A percentile compares a stretch with the other conserved stretches of the same genome.
Conservation (phyloP, 30 jellyfish, hydroid and myxozoan genomes). For the Nemopilema nomurai region DNA sequence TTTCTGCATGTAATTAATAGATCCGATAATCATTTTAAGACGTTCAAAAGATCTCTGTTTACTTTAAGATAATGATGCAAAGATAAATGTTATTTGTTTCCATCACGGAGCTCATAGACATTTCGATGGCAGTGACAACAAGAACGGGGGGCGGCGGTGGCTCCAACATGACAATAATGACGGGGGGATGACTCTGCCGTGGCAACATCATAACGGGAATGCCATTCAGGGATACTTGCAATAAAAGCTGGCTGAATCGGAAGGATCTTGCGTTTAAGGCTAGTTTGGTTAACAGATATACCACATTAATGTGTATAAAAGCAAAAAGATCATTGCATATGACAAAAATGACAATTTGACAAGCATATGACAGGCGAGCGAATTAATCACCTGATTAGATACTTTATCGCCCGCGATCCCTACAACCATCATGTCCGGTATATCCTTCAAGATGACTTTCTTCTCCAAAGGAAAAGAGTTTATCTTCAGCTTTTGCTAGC, state of each 20-base stretch:
- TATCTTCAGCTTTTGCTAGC: neutral
- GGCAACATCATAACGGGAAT: too few relatives aligned
- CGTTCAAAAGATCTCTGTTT: too few relatives aligned
- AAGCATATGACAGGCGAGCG: neutral
- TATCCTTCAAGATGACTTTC: neutral
- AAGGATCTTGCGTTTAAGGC: neutral
- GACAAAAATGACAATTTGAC: neutral
- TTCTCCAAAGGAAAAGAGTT: neutral
- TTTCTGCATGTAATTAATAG: too few relatives aligned
- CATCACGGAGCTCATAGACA: too few relatives aligned
- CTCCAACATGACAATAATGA: too few relatives aligned
- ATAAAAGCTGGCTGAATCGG: neutral
- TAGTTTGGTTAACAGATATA: neutral
- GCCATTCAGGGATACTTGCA: neutral
- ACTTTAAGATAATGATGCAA: too few relatives aligned
- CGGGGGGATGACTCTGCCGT: too few relatives aligned
- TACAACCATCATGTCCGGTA: neutral
- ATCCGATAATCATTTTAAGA: too few relatives aligned
- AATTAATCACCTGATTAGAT: neutral
- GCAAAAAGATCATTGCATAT: neutral
- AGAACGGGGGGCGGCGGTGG: too few relatives aligned
- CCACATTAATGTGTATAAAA: neutral
- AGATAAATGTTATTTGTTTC: too few relatives aligned
- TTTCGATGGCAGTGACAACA: too few relatives aligned
- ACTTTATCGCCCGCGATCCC: neutral